These are phyloP conservation scores for Vulpes vulpes DNA, from an alignment of 2,113 vertebrate species.

Conservation along the genomic window DNA sequence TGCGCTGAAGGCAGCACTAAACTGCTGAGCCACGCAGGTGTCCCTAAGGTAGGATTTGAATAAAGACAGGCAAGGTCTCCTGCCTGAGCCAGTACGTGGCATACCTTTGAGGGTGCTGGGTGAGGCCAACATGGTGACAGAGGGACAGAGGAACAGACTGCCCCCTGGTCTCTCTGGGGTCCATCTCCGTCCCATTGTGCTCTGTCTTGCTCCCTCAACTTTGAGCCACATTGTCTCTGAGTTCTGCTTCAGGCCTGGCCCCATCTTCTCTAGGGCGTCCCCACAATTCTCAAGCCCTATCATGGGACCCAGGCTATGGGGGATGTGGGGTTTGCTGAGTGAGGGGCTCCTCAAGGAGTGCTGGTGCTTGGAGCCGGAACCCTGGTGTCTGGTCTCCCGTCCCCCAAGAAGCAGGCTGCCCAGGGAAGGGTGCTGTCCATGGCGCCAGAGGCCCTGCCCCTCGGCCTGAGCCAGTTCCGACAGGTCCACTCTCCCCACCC, in stretches of 20 bases:
- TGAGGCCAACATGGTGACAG: not conserved
- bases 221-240: not conserved
- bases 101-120: not conserved
- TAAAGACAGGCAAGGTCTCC: not conserved
- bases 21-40: too few species aligned
- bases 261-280: not conserved
- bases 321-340: not conserved
- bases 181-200: too few species aligned
- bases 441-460: not conserved
- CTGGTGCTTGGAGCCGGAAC: not conserved
- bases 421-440: not conserved
- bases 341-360: too few species aligned
- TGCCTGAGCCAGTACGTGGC: fast-evolving
- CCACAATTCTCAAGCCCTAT: not conserved
- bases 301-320: not conserved
- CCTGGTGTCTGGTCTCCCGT: not conserved
- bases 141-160: not conserved
- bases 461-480: not conserved
- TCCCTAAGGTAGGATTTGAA: not conserved
- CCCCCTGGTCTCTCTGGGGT: not conserved
- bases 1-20: too few species aligned
- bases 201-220: not conserved
- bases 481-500: not conserved
- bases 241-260: not conserved
- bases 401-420: not conserved